Base-by-base conservation (phyloP, 2,113 vertebrate species). In the Jaculus jaculus region DNA sequence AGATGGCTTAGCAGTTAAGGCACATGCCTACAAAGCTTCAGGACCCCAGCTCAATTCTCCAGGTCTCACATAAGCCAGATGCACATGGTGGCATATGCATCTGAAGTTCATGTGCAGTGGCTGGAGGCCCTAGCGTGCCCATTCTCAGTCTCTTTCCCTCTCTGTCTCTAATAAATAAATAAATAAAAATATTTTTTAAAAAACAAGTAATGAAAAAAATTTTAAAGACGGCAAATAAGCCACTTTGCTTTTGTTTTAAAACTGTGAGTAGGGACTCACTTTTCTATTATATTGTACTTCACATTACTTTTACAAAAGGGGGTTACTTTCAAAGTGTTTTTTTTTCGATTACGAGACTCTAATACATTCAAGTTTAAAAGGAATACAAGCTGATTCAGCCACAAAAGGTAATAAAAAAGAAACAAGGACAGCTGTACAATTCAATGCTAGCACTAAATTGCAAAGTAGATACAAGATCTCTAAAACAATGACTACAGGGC, bases 401-500 rank as follows among this genome's bases (percentile, higher is more conserved):
- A 94, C 92, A 96, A 96, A 97, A 97, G 93, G 95, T 96, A 96
- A 96, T 73, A 84, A 96, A 97, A 97, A 98, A 96, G 94, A 97
- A 97, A 96, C 80, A 91, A 92, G 89, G 93, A 98, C 97, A 98
- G 98, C 97, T 98, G 97, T 95, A 98, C 85, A 93, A 94, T 92
- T 94, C 93, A 87, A 97, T 96, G 94, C 92, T 97, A 96, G 96
- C 97, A 97, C 95, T 96, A 93, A 94, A 96, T 98, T 97, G 96
- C 96, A 98, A 97, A 97, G 97, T 95, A 97, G 92, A 97, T 97
- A 97, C 73, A 96, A 94, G 96, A 98, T 98, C 96, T 97, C 96
- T 96, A 86, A 95, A 97, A 97, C 61, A 74, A 97, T 98, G 98
- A 98, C 97, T 96, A 97, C 93, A 97, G 93, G 87, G 95, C 78